Conservation (phyloP, 2,113 vertebrate genomes). For the Erythrocercus mccallii region DNA sequence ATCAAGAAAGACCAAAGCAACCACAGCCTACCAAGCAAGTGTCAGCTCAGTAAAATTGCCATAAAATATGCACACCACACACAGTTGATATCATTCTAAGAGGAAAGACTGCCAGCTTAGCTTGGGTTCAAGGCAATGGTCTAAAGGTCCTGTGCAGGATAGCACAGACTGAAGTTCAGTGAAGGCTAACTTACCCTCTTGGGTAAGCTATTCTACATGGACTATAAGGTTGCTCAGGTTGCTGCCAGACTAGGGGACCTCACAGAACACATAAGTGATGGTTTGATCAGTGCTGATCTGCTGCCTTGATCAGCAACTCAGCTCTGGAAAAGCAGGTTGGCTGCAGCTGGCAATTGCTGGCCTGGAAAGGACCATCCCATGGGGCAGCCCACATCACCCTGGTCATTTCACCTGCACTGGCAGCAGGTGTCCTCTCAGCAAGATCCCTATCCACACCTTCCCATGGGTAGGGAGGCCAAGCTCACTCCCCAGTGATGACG, state of each 20-base stretch:
- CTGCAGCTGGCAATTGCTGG: not conserved
- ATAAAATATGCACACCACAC: not conserved
- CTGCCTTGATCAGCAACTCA: not conserved
- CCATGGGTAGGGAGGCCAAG: accelerated
- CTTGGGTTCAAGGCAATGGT: not conserved
- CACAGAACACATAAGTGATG: not conserved
- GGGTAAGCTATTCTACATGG: not conserved
- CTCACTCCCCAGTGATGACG: accelerated
- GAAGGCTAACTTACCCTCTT: not conserved
- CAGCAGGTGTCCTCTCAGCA: not conserved
- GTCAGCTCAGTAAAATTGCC: not conserved
- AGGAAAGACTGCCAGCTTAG: not conserved
- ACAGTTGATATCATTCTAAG: not conserved
- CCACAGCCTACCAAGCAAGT: not conserved
- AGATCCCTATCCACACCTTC: not conserved
- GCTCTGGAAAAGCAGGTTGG: not conserved
- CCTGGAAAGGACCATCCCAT: not conserved
- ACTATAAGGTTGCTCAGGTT: not conserved
- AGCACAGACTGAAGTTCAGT: not conserved
- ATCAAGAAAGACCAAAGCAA: not conserved
- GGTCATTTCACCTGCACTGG: not conserved
- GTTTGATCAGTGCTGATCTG: not conserved
- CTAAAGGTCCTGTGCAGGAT: not conserved
- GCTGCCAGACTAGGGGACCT: not conserved
- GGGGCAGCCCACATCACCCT: not conserved